Evolutionary conservation across 1,140 invertebrate genomes (phyloP).

Genomic region (Cardiocondyla obscurior): DNA sequence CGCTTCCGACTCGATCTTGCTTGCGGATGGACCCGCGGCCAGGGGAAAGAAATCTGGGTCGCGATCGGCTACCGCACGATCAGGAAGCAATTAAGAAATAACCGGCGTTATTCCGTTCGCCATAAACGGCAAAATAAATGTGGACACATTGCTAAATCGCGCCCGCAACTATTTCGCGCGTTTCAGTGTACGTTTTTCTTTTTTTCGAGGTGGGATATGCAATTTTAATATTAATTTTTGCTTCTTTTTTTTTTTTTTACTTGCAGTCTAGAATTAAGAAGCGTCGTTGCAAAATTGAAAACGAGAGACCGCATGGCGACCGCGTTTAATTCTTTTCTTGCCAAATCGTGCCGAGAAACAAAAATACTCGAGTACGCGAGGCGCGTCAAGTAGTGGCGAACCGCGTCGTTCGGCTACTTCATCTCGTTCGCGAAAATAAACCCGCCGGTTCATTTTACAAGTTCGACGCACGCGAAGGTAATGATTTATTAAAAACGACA

Average conservation of each 20-base stretch:
- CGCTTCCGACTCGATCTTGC: constrained; percentile 38
- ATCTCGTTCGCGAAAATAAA: constrained; percentile 38
- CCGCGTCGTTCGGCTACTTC: neutral
- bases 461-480: neutral
- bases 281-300: neutral
- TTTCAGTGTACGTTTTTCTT: neutral
- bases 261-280: neutral
- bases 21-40: neutral
- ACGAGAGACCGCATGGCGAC: neutral
- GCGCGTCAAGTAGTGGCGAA: neutral
- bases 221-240: too few relatives aligned
- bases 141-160: neutral
- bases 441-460: neutral
- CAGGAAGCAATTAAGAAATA: constrained; percentile 59
- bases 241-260: neutral
- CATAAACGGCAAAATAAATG: constrained; percentile 37
- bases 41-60: constrained; percentile 50
- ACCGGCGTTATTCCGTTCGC: neutral
- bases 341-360: neutral
- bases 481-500: neutral
- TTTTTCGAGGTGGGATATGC: neutral
- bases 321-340: constrained; percentile 1
- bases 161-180: neutral
- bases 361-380: neutral
- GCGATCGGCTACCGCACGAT: neutral